Percentiles rank a stretch among this genome's conserved stretches.
These are phyloP conservation scores for Malurus alboscapulatus DNA, from an alignment of 2,113 vertebrate species.

Conservation along the genomic window DNA sequence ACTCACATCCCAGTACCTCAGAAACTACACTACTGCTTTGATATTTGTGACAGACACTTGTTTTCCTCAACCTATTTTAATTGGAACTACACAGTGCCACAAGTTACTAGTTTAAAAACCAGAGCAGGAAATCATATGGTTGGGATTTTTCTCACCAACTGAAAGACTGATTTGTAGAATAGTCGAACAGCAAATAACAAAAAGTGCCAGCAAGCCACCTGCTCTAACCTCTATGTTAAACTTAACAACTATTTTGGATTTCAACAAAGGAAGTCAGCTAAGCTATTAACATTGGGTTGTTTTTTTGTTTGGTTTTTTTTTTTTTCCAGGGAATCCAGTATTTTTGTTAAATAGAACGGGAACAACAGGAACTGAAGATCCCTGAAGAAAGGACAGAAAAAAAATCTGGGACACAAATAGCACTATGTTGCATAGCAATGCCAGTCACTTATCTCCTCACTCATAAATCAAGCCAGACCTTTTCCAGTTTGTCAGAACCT, in stretches of 20 bases:
- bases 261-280: not conserved
- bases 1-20: not conserved
- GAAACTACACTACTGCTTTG: not conserved
- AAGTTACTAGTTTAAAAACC: not conserved
- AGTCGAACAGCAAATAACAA: slow-evolving; percentile 21
- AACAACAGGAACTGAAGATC: not conserved
- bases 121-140: not conserved
- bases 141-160: not conserved
- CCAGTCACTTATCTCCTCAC: not conserved
- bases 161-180: not conserved
- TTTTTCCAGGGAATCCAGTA: not conserved
- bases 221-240: slow-evolving; percentile 23
- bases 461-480: not conserved
- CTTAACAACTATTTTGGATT: slow-evolving; percentile 9
- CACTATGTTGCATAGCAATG: not conserved
- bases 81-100: not conserved
- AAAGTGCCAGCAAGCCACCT: slow-evolving; percentile 22
- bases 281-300: fast-evolving
- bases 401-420: not conserved
- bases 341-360: not conserved
- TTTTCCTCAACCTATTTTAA: not conserved
- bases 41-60: not conserved
- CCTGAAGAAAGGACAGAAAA: not conserved
- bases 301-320: too few relatives aligned
- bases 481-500: not conserved